Base-by-base conservation (phyloP, 2,113 vertebrate genomes). In the Anguilla rostrata region DNA sequence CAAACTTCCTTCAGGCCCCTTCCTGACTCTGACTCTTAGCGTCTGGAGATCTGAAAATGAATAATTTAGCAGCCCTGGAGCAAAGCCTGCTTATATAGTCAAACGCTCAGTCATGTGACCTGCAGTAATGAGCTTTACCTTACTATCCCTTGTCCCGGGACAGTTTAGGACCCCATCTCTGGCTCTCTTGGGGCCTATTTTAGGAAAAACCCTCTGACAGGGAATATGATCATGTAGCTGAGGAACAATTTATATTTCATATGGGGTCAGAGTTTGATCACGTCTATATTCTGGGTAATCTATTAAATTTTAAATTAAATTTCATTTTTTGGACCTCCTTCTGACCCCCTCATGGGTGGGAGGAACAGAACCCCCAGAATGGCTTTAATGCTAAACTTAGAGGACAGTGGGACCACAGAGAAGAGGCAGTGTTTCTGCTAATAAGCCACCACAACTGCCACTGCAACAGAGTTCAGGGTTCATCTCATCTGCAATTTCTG, bases 11-110 rank as follows among this genome's bases (percentile, higher is more conserved):
- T 34, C 71, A 75, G 26, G 49, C 82, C 18, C 29, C 49, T 40
- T 60, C 53, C 82, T 83, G 53, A n/a, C 53, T 83, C 82, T 83
- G 53, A n/a, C 53, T 83, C 39, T 39, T 11, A 40, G 39, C 56
- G 57, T 83, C 53, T 20, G 39, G 26, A 83, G 82, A 39, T 56
- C 34, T 29, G 82, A 34, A 34, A 75, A 60, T 60, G 39, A 83
- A 83, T 83, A 83, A 60, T 83, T 60, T 39, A 83, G 49, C 16
- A 20, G 53, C 53, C 82, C 26, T 11, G 9, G 53, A 56, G 82
- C 56, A 60, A 20, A 40, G 82, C 18, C 15, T 60, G 82, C 43
- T 83, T 83, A 63, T 83, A 63, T 39, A 83, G 14, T 60, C 82
- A 49, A n/a, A 14, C 9, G 11, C 3, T 56, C 46, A 40, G 56